Conservation (phyloP, 2,797 vertebrate genomes). For the Falco rusticolus region DNA sequence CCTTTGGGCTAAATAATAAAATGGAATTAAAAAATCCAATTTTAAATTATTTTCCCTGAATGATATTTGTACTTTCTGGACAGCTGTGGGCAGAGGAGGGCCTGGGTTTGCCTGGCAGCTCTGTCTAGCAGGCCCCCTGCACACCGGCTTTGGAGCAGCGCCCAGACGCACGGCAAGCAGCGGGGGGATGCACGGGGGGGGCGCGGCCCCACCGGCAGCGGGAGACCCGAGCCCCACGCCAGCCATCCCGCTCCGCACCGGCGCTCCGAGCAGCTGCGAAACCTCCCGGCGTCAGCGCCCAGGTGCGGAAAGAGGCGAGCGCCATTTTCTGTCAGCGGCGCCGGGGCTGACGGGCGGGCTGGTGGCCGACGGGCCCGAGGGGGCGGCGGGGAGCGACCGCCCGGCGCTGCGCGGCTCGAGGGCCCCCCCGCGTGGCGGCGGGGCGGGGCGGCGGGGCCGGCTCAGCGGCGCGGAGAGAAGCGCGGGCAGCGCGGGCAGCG, state of each 20-base stretch:
- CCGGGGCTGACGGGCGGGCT: no score
- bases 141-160: rapidly evolving
- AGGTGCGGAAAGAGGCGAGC: no score
- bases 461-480: no score
- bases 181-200: no score
- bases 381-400: no score
- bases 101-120: not conserved
- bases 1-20: not conserved
- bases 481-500: no score
- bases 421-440: not conserved
- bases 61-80: not conserved
- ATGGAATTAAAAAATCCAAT: no score
- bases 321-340: no score
- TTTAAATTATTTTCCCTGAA: not conserved
- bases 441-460: not conserved
- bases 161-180: no score
- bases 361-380: no score
- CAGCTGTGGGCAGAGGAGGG: not conserved
- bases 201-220: no score
- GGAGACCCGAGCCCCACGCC: not conserved
- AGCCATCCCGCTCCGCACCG: rapidly evolving
- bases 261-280: not conserved
- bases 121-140: rapidly evolving
- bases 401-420: not conserved
- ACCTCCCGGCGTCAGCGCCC: rapidly evolving